Percentiles rank a stretch among this genome's conserved stretches.
Conservation (phyloP, 2,888 invertebrate genomes). For the Acleris cristana region DNA sequence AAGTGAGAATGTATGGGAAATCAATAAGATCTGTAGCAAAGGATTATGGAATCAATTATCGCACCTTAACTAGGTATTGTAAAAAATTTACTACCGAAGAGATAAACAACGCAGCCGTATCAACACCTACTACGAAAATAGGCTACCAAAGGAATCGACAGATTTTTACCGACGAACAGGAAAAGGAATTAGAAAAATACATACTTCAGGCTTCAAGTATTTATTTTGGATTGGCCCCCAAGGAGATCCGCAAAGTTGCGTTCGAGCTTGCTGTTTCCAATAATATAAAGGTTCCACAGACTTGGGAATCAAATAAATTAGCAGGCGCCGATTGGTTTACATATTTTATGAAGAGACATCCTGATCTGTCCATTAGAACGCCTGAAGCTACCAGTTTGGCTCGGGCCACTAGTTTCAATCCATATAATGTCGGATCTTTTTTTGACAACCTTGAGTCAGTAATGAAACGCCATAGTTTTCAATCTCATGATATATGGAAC, state of each 20-base stretch:
- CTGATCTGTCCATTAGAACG: slow-evolving; percentile 24
- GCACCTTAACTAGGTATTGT: not conserved
- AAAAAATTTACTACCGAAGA: not conserved
- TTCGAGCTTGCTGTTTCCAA: too few relatives aligned
- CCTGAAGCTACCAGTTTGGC: slow-evolving; percentile 29
- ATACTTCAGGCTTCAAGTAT: not conserved
- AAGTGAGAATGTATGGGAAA: not conserved
- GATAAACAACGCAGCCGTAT: not conserved
- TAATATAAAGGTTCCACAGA: slow-evolving; percentile 20
- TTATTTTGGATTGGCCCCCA: not conserved
- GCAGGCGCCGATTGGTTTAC: slow-evolving; percentile 34
- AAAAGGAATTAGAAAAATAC: not conserved
- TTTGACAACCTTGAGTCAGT: slow-evolving; percentile 39
- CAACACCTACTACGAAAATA: not conserved
- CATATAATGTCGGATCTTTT: slow-evolving; percentile 38
- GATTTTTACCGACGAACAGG: not conserved
- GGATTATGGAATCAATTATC: not conserved
- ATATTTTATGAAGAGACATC: slow-evolving; percentile 20
- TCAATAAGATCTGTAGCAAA: not conserved
- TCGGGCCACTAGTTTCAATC: slow-evolving; percentile 40
- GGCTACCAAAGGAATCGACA: not conserved
- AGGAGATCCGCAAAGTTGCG: not conserved
- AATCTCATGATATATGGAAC: slow-evolving; percentile 17
- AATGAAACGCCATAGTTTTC: slow-evolving; percentile 19
- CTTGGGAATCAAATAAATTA: slow-evolving; percentile 31